phyloP scores from a whole-genome alignment of 2,113 vertebrate species.

The Motacilla tschutschensis region DNA sequence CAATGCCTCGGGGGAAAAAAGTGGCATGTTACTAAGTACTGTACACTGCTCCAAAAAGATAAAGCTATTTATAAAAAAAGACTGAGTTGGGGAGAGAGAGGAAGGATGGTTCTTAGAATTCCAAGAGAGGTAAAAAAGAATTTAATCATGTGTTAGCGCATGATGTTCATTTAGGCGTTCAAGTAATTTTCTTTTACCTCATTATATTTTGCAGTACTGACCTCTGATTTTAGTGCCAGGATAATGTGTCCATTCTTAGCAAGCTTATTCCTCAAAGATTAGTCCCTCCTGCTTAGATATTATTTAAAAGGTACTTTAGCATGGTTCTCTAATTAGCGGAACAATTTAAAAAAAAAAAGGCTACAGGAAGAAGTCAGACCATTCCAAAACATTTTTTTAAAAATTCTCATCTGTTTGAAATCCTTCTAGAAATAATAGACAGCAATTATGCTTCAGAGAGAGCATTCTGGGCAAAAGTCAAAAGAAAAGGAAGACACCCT shows the following conservation, averaged over 20 bases:
- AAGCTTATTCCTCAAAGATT: conserved; percentile 18
- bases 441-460: background rate
- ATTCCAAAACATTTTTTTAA: background rate
- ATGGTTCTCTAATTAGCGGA: background rate
- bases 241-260: background rate
- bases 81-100: background rate
- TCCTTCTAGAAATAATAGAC: background rate
- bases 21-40: background rate
- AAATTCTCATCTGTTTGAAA: background rate
- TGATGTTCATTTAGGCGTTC: background rate
- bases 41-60: background rate
- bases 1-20: background rate
- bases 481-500: background rate
- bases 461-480: background rate
- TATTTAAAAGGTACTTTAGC: conserved; percentile 14
- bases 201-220: background rate
- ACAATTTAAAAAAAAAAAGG: background rate
- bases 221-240: background rate
- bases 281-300: background rate
- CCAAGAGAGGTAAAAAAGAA: background rate
- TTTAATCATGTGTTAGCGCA: background rate
- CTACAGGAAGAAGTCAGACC: background rate
- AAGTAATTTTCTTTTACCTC: background rate
- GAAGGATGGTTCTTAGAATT: background rate
- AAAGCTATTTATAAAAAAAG: background rate